Conservation (phyloP, 2,113 vertebrate species). For the Poeciliopsis prolifica region DNA sequence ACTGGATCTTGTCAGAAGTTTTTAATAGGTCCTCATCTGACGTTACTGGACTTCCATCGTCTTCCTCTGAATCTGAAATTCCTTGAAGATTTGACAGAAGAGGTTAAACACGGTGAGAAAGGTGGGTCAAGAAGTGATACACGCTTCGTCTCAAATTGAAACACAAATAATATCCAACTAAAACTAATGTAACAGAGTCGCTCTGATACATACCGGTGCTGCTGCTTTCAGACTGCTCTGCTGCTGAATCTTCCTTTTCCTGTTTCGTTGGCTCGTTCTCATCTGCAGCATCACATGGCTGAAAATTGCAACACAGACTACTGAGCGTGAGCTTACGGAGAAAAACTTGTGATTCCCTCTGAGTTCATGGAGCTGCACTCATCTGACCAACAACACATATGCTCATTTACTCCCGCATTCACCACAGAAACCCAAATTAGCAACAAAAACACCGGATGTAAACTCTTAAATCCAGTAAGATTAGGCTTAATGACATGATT, state of each 20-base stretch:
- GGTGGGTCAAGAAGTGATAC: background rate
- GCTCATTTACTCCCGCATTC: conserved; percentile 3
- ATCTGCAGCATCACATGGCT: conserved; percentile 70
- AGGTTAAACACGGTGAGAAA: background rate
- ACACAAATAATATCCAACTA: background rate
- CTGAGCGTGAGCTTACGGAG: conserved; percentile 19
- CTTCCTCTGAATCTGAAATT: conserved; percentile 26
- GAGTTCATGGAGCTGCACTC: conserved; percentile 16
- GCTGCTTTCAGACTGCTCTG: conserved; percentile 13
- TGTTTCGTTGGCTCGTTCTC: conserved; percentile 43
- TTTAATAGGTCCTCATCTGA: conserved; percentile 21
- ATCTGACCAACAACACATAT: conserved; percentile 38
- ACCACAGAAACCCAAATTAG: conserved; percentile 8
- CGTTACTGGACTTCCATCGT: background rate
- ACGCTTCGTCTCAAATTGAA: background rate
- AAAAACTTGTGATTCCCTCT: conserved; percentile 50
- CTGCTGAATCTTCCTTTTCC: conserved; percentile 56
- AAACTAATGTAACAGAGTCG: background rate
- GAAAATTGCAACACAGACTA: conserved; percentile 66
- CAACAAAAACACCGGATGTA: background rate
- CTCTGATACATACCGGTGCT: conserved; percentile 40
- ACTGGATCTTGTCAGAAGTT: background rate
- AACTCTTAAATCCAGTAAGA: background rate
- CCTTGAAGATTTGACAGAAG: conserved; percentile 27
- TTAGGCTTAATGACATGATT: conserved; percentile 1